Base-by-base conservation (phyloP, 2,888 invertebrate species). In the Cryptophagus acutangulus region DNA sequence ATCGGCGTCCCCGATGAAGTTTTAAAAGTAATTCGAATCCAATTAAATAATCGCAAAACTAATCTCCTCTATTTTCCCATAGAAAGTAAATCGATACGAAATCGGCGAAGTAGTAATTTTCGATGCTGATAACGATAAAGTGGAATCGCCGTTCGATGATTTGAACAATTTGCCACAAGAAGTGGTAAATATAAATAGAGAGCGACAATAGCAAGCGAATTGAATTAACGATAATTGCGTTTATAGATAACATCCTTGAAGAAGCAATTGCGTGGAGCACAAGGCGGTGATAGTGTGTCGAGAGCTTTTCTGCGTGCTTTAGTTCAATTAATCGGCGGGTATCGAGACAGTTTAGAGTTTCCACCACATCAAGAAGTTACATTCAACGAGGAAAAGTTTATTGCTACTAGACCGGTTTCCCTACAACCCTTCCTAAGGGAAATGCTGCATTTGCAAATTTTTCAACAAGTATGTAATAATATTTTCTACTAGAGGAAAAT, bases 51-150 rank as follows among this genome's bases (percentile, higher is more conserved):
- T n/a, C 8, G 2, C n/a, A n/a, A n/a, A n/a, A n/a, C 24, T 20
- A 18, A 30, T 39, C 15, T 18, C 10, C 40, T 47, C 31, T 39
- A 17, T 49, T 51, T 38, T 15, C 38, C 10, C 28, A 26, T 26
- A 88, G 88, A 78, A 74, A 66, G 82, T 90, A 45, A 78, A 80
- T 55, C 78, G 78, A 67, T 79, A 79, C 33, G 95, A 96, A 70
- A 76, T 97, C 43, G 94, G 93, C 20, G 96, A 97, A 65, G 89
- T 94, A 51, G 94, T 96, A 29, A 79, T 95, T 54, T 76, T 97
- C 63, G 87, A 97, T 74, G 89, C 93, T 43, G 97, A 99, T 73
- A 81, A 78, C 41, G 92, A 93, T 66, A 81, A 79, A 39, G 81
- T 97, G 31, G 80, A 79, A 63, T 82, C 90, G 30, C 91, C 93